Conservation (phyloP, 2,888 invertebrate species). For the Drosophila niveifrons region DNA sequence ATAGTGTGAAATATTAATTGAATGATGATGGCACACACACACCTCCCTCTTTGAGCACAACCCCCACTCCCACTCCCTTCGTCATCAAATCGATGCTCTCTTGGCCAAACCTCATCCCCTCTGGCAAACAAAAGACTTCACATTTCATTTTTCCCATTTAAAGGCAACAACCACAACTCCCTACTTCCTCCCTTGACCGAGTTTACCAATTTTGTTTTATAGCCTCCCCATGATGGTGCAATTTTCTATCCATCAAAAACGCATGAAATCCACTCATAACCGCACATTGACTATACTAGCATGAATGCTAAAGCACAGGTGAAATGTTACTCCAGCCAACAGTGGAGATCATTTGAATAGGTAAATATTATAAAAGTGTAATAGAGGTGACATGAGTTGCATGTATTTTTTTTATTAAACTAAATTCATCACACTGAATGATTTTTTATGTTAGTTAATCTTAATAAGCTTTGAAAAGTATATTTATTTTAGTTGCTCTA, state of each 20-base stretch:
- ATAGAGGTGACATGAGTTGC: too few species aligned
- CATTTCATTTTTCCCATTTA: slow-evolving; percentile 6
- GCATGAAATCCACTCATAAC: slow-evolving; percentile 28
- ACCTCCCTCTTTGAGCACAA: not conserved
- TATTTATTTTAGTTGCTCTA: too few species aligned
- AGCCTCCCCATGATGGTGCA: slow-evolving; percentile 41
- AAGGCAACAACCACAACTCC: not conserved
- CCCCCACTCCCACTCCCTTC: not conserved
- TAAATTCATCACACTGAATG: too few species aligned
- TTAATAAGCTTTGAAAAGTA: too few species aligned
- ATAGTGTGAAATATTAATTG: slow-evolving; percentile 73
- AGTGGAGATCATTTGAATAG: not conserved
- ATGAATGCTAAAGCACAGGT: slow-evolving; percentile 13
- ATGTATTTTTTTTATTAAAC: too few species aligned
- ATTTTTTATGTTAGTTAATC: too few species aligned
- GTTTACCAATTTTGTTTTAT: slow-evolving; percentile 26
- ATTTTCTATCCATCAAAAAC: slow-evolving; percentile 48
- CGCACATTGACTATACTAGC: slow-evolving; percentile 7
- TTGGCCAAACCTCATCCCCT: not conserved
- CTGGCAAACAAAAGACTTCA: not conserved
- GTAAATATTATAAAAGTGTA: not conserved
- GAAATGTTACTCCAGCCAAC: slow-evolving; percentile 6
- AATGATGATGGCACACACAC: slow-evolving; percentile 16
- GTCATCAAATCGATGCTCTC: not conserved
- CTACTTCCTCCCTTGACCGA: not conserved